These are phyloP conservation scores for Colinus virginianus DNA, from an alignment of 2,113 vertebrate genomes.

Conservation along the genomic window DNA sequence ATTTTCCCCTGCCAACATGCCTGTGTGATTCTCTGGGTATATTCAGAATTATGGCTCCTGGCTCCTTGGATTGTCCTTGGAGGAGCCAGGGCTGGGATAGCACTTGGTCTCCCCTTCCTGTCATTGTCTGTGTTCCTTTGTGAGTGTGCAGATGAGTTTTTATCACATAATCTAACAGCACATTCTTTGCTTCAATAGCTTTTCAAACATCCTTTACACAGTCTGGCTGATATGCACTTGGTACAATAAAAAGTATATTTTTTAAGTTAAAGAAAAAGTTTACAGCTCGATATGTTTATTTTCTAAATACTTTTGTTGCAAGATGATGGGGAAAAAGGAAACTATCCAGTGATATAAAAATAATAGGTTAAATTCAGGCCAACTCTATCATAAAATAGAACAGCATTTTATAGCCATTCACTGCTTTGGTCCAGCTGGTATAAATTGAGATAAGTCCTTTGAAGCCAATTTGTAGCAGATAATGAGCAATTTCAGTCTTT, in stretches of 20 bases:
- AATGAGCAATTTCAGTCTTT: slow-evolving; percentile 60
- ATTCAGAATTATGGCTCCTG: neutral
- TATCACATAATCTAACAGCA: neutral
- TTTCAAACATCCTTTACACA: neutral
- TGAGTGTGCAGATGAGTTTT: neutral
- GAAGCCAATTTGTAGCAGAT: slow-evolving; percentile 45
- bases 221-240: neutral
- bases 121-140: neutral
- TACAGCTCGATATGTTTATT: slow-evolving; percentile 4
- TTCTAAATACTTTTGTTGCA: neutral
- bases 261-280: neutral
- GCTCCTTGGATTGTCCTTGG: neutral
- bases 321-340: neutral
- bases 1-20: neutral
- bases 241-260: neutral
- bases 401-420: neutral
- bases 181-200: neutral
- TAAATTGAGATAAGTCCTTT: slow-evolving; percentile 21
- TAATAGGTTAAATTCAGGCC: slow-evolving; percentile 6
- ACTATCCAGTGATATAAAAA: neutral
- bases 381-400: neutral
- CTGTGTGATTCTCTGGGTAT: neutral
- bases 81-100: neutral
- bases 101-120: neutral
- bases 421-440: slow-evolving; percentile 47